Conservation (phyloP, 2,888 invertebrate genomes). For the Marronus borbonicus region DNA sequence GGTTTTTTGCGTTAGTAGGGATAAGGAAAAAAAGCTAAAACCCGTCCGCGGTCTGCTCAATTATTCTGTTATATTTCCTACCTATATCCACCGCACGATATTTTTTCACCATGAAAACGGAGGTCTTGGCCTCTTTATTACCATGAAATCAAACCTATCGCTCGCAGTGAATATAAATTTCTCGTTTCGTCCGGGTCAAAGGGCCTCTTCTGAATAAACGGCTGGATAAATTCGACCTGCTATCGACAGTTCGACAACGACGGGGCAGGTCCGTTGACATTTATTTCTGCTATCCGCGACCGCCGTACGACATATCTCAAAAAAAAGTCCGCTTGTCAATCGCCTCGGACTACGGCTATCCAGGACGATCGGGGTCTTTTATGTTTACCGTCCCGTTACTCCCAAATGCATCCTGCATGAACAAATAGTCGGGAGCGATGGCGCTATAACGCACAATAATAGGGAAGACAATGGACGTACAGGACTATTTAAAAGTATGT, state of each 20-base stretch:
- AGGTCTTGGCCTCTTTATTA: constrained; percentile 30
- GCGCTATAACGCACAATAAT: neutral
- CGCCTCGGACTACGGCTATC: neutral
- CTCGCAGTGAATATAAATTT: constrained; percentile 47
- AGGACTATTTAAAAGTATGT: neutral
- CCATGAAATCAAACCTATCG: constrained; percentile 45
- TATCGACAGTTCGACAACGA: constrained; percentile 45
- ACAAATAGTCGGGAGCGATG: neutral
- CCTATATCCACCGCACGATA: neutral
- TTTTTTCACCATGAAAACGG: constrained; percentile 9
- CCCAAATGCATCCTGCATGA: constrained; percentile 14
- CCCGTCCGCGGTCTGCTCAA: constrained; percentile 1
- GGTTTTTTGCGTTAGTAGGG: neutral
- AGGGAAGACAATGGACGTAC: neutral
- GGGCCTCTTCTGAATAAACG: constrained; percentile 40
- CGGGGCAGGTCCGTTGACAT: constrained; percentile 40
- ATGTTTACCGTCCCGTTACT: constrained; percentile 1
- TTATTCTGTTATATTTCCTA: constrained; percentile 17
- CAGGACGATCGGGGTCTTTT: neutral
- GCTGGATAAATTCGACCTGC: constrained; percentile 44
- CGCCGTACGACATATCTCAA: constrained; percentile 18
- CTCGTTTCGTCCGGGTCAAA: constrained; percentile 26
- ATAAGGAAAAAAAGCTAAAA: neutral
- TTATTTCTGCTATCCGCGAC: constrained; percentile 41
- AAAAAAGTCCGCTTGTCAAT: constrained; percentile 31